Evolutionary conservation across 2,888 invertebrate genomes (phyloP).

Genomic region (Melanargia galathea): DNA sequence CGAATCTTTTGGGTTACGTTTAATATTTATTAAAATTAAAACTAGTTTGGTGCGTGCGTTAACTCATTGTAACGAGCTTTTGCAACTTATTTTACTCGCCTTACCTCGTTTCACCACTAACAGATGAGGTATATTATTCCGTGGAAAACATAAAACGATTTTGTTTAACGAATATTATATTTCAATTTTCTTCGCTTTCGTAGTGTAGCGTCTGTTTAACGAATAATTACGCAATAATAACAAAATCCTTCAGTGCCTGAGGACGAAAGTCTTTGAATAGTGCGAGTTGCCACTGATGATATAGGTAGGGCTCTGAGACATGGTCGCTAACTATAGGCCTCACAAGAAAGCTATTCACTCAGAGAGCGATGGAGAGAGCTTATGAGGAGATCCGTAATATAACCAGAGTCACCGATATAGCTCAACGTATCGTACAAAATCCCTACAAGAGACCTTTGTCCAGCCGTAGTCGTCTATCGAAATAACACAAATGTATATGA

Average conservation of each 20-base stretch:
- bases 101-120: constrained; percentile 1
- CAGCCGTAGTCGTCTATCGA: no score
- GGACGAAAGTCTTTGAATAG: no score
- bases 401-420: no score
- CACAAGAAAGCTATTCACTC: no score
- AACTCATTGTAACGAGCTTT: constrained; percentile 18
- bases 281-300: no score
- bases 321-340: no score
- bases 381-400: no score
- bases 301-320: no score
- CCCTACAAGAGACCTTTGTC: no score
- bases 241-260: no score
- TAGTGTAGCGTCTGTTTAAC: not conserved
- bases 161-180: constrained; percentile 1
- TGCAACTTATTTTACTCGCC: constrained; percentile 5
- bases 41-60: constrained; percentile 17
- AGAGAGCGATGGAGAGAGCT: no score
- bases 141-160: constrained; percentile 8
- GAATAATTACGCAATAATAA: not conserved
- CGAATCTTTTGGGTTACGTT: constrained; percentile 33
- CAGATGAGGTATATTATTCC: not conserved
- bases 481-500: not conserved
- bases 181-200: not conserved
- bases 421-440: no score
- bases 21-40: constrained; percentile 35